A percentile compares a stretch with the other conserved stretches of the same genome.
Conservation (phyloP, 2,888 invertebrate genomes). For the Erynnis tages region DNA sequence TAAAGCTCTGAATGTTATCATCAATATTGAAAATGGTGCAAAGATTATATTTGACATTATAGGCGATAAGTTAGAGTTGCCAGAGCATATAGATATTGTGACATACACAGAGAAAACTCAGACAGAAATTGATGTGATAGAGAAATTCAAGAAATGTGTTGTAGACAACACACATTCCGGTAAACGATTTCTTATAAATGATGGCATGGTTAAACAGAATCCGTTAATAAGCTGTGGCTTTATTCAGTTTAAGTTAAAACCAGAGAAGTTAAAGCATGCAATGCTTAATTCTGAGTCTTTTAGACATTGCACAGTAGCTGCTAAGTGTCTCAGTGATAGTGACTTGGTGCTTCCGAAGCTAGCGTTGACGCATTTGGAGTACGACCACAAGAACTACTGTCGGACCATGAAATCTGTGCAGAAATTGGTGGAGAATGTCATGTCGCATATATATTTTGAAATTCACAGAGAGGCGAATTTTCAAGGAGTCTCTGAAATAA, state of each 20-base stretch:
- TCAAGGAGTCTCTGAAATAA: conserved; percentile 65
- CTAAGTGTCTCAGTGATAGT: conserved; percentile 54
- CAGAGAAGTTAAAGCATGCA: conserved; percentile 71
- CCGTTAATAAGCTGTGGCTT: conserved; percentile 56
- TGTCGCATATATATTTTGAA: conserved; percentile 64
- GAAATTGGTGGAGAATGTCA: conserved; percentile 54
- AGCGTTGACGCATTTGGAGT: conserved; percentile 50
- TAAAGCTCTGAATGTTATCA: conserved; percentile 74
- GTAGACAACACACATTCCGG: conserved; percentile 71
- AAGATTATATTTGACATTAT: conserved; percentile 77
- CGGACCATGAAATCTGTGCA: conserved; percentile 78
- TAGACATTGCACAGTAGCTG: conserved; percentile 71
- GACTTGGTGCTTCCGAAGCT: conserved; percentile 54
- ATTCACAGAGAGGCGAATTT: conserved; percentile 67
- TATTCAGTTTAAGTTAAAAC: conserved; percentile 67
- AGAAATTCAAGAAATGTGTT: conserved; percentile 76
- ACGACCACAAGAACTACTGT: conserved; percentile 68
- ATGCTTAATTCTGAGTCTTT: conserved; percentile 76
- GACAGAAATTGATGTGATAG: conserved; percentile 57
- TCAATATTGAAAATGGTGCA: conserved; percentile 79
- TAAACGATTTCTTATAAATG: conserved; percentile 79
- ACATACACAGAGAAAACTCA: conserved; percentile 62
- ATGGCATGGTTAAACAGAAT: conserved; percentile 72
- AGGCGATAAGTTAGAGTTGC: conserved; percentile 55
- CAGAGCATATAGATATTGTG: conserved; percentile 75